phyloP scores from a whole-genome alignment of 2,888 invertebrate species.

The Keiferia lycopersicella region DNA sequence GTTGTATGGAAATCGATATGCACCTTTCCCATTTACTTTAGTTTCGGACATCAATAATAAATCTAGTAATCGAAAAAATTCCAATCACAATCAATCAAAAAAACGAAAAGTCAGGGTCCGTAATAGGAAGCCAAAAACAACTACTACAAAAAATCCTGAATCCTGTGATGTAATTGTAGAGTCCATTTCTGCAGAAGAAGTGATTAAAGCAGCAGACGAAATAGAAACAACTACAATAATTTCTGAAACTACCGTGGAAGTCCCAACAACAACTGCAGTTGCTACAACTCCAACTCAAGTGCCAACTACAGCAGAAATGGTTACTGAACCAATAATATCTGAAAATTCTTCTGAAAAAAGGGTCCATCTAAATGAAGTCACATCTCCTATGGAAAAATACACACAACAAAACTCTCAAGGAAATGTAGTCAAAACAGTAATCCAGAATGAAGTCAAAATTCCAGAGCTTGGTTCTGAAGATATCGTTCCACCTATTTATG shows the following conservation, averaged over 20 bases:
- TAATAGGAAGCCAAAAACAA: constrained; percentile 1
- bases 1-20: constrained; percentile 35
- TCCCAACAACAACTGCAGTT: neutral
- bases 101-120: constrained; percentile 25
- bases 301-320: neutral
- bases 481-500: constrained; percentile 39
- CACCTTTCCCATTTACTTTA: constrained; percentile 20
- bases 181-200: neutral
- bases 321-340: constrained; percentile 4
- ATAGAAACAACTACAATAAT: neutral
- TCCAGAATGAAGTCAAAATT: constrained; percentile 28
- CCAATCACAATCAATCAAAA: constrained; percentile 1
- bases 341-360: constrained; percentile 20
- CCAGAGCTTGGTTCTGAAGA: constrained; percentile 45
- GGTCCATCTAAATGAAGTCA: neutral
- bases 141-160: constrained; percentile 4
- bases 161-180: neutral
- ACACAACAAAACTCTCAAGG: neutral
- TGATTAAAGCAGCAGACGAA: neutral
- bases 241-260: neutral
- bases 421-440: constrained; percentile 28
- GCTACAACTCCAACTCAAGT: neutral
- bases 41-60: neutral
- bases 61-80: neutral
- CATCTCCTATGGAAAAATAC: neutral